Evolutionary conservation across 1,140 invertebrate species (phyloP), one percentile per base, ranked within the genome.

Genomic region (Drosophila arawakana): DNA sequence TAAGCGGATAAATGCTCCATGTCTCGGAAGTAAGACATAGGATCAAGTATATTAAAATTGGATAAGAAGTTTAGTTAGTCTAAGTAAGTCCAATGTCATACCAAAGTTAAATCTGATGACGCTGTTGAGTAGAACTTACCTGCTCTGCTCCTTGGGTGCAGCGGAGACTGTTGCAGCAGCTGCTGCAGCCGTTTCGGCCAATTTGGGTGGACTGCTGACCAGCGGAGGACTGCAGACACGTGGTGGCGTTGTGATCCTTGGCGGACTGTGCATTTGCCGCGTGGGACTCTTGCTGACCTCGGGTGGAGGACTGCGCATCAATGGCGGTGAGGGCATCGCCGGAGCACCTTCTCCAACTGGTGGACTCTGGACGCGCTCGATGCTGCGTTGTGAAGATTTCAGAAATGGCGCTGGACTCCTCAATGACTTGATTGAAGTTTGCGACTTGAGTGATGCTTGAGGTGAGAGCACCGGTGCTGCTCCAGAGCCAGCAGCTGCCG

Each of bases 241-340:
- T 21, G 90, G 90, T 37, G 90, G 90, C 54, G 90, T 91, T 0
- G 86, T 91, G 25, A 91, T 83, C 39, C 83, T 69, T n/a, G 90
- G 90, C 25, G 90, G 90, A 73, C 90, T 91, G 62, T 91, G 90
- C 90, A 91, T 91, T 46, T 82, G 81, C n/a, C 75, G 69, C 7
- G 81, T 81, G 11, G 81, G 76, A 58, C 81, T 81, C 65, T 90
- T 86, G 52, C 65, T 70, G 21, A 73, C 41, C 35, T 90, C 68
- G 5, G 77, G 73, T 1, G 79, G 89, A 8, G 83, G 78, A 54
- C 83, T 88, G 25, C 85, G 89, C 85, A 89, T 89, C 39, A 86
- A 54, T 3, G 91, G 91, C 4, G 91, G 91, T 49, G 86, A 91
- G 44, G 91, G 91, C 89, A 92, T 92, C 3, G 63, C 78, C 46